Evolutionary conservation across 2,888 invertebrate species (phyloP).

Genomic region (Sabellastarte sp.): DNA sequence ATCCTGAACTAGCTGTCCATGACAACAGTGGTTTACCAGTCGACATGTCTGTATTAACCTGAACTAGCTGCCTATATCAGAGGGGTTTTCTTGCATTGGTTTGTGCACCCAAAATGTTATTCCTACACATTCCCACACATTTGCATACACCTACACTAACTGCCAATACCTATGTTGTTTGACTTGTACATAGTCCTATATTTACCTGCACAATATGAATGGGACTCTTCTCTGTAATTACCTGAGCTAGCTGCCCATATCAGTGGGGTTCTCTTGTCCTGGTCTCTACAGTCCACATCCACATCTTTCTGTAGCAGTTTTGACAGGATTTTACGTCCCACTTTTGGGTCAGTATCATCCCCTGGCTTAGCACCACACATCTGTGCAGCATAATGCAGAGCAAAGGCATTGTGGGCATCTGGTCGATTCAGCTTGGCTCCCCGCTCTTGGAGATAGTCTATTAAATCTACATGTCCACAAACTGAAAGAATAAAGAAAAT

Average conservation of each 20-base stretch:
- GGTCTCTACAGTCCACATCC: constrained; percentile 81
- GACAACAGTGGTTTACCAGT: too few relatives aligned
- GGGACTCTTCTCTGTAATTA: constrained; percentile 34
- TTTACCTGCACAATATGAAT: too few relatives aligned
- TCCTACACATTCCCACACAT: too few relatives aligned
- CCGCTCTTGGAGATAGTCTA: constrained; percentile 77
- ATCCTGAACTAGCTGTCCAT: too few relatives aligned
- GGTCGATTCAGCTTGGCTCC: constrained; percentile 85
- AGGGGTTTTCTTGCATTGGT: too few relatives aligned
- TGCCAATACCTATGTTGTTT: constrained; percentile 95
- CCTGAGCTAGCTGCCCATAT: constrained; percentile 97
- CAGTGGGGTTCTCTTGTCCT: constrained; percentile 89
- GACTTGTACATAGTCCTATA: too few relatives aligned
- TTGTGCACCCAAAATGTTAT: too few relatives aligned
- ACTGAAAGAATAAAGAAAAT: too few relatives aligned
- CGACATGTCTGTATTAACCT: too few relatives aligned
- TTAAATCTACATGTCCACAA: constrained; percentile 87
- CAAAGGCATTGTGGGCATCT: constrained; percentile 92
- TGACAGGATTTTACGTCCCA: constrained; percentile 77
- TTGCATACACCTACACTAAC: constrained; percentile 87
- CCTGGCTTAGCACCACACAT: constrained; percentile 70
- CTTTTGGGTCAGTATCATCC: constrained; percentile 52
- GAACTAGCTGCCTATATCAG: too few relatives aligned
- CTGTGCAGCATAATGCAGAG: constrained; percentile 95
- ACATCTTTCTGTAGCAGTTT: constrained; percentile 74